A percentile compares a stretch with the other conserved stretches of the same genome.
phyloP scores from a whole-genome alignment of 2,888 invertebrate species.

The Julus scandinavius region DNA sequence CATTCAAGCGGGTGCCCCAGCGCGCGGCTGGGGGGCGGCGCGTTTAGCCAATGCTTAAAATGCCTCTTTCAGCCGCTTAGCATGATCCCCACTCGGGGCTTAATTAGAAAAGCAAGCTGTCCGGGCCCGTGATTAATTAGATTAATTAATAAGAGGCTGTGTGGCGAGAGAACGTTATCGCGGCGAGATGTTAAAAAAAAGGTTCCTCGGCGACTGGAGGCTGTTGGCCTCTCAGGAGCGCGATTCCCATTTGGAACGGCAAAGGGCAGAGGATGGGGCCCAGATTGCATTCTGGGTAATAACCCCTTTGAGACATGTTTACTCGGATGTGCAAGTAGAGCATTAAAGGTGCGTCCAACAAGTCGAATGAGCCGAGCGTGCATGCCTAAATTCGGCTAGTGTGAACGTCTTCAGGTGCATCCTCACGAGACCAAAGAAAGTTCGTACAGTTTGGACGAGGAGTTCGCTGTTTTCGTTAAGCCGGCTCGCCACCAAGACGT shows the following conservation, averaged over 20 bases:
- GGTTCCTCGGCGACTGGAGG: background rate
- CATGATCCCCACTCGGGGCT: slow-evolving; percentile 18
- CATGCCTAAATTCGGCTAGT: no score
- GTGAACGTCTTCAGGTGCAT: no score
- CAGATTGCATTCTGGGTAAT: no score
- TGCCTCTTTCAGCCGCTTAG: slow-evolving; percentile 18
- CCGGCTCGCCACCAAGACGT: no score
- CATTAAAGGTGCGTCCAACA: no score
- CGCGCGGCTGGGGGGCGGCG: slow-evolving; percentile 1
- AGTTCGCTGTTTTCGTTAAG: no score
- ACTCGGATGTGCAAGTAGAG: no score
- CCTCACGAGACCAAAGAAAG: no score
- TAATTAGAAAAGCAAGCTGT: slow-evolving; percentile 18
- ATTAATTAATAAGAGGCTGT: background rate
- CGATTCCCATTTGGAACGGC: background rate
- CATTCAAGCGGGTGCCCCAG: background rate
- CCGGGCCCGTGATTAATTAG: background rate
- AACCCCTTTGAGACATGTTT: no score
- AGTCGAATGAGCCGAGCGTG: no score
- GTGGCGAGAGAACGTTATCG: background rate
- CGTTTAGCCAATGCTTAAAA: slow-evolving; percentile 9
- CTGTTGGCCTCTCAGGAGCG: background rate
- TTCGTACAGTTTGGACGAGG: no score
- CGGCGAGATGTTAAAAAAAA: background rate
- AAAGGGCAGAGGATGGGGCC: no score